Percentiles rank a stretch among this genome's conserved stretches.
phyloP scores from a whole-genome alignment of 2,888 invertebrate species.

The Labia minor region DNA sequence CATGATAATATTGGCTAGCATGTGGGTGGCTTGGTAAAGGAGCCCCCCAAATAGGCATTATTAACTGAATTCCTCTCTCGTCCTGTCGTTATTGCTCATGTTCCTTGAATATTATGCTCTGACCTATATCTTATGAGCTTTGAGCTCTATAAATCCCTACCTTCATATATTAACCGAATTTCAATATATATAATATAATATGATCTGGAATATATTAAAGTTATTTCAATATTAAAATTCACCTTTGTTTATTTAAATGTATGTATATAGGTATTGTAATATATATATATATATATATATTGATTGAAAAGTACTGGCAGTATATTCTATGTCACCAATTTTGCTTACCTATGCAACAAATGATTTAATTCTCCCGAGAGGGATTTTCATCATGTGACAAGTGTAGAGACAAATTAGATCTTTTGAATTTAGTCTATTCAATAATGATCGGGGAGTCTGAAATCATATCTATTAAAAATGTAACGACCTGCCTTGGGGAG shows the following conservation, averaged over 20 bases:
- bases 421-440: neutral
- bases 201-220: too few relatives aligned
- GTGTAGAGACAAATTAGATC: neutral
- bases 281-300: too few relatives aligned
- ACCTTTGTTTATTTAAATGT: too few relatives aligned
- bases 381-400: neutral
- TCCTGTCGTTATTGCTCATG: neutral
- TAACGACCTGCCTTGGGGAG: neutral
- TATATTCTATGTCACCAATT: too few relatives aligned
- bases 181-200: too few relatives aligned
- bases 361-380: neutral
- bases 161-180: too few relatives aligned
- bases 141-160: neutral
- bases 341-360: too few relatives aligned
- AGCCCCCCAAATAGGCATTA: neutral
- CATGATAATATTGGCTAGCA: slow-evolving; percentile 7
- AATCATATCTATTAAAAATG: slow-evolving; percentile 5
- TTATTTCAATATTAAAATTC: too few relatives aligned
- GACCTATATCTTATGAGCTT: neutral
- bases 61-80: neutral
- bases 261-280: too few relatives aligned
- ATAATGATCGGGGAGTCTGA: neutral
- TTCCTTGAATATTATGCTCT: neutral
- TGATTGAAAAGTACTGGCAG: too few relatives aligned
- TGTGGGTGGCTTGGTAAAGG: neutral